Percentiles rank a stretch among this genome's conserved stretches.
Evolutionary conservation across 2,888 invertebrate species (phyloP).

Genomic region (Drosophila quasianomalipes): DNA sequence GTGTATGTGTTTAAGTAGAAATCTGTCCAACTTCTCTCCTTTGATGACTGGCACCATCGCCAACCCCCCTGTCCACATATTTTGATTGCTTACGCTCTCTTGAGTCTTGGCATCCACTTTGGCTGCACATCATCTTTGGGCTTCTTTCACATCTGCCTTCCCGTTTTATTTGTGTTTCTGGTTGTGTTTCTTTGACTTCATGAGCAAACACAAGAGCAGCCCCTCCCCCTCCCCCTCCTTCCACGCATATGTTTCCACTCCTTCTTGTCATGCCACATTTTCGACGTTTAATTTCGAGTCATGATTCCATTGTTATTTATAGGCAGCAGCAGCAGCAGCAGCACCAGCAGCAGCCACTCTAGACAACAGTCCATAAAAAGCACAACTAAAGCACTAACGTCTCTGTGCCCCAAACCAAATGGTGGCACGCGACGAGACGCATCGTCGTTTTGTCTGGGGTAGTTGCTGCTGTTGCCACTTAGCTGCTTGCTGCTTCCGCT

Average conservation of each 20-base stretch:
- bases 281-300: constrained; percentile 80
- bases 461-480: constrained; percentile 47
- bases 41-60: not conserved
- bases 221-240: not conserved
- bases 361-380: constrained; percentile 76
- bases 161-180: constrained; percentile 57
- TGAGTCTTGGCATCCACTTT: constrained; percentile 25
- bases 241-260: not conserved
- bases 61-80: not conserved
- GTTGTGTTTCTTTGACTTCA: constrained; percentile 60
- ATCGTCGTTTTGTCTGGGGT: constrained; percentile 61
- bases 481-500: constrained; percentile 49
- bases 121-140: constrained; percentile 50
- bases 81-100: not conserved
- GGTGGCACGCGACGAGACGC: constrained; percentile 66
- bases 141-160: constrained; percentile 34
- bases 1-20: not conserved
- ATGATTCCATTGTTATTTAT: constrained; percentile 81
- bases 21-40: not conserved
- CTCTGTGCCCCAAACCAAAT: constrained; percentile 13
- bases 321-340: constrained; percentile 64
- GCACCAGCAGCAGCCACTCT: constrained; percentile 59
- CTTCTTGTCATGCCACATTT: constrained; percentile 38
- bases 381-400: constrained; percentile 3
- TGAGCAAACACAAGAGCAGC: constrained; percentile 45